Evolutionary conservation across 2,888 invertebrate species (phyloP).

Genomic region (Allygus modestus): DNA sequence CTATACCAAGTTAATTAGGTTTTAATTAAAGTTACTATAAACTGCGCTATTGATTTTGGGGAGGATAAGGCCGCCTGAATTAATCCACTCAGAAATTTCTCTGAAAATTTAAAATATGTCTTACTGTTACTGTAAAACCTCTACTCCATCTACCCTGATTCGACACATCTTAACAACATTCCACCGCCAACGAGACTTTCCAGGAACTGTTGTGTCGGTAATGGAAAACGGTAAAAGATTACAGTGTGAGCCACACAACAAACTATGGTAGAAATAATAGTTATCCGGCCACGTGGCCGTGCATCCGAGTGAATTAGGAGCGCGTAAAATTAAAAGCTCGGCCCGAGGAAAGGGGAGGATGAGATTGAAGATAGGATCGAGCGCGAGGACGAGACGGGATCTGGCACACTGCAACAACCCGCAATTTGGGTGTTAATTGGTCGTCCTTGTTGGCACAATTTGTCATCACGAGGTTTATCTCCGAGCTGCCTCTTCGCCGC

Average conservation of each 20-base stretch:
- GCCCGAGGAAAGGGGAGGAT: background rate
- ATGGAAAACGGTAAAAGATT: conserved; percentile 43
- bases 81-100: no score
- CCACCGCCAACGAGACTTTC: conserved; percentile 22
- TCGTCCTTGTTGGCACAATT: conserved; percentile 42
- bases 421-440: conserved; percentile 49
- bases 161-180: background rate
- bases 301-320: conserved; percentile 30
- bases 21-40: no score
- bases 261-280: conserved; percentile 5
- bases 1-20: no score
- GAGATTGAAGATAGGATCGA: conserved; percentile 10
- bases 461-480: background rate
- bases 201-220: conserved; percentile 28
- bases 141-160: background rate
- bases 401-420: conserved; percentile 36
- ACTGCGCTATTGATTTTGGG: no score
- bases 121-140: no score
- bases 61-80: no score
- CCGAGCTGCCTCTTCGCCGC: no score
- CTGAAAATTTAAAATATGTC: no score
- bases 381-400: conserved; percentile 35
- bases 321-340: conserved; percentile 48
- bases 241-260: background rate
- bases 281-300: background rate